Evolutionary conservation across 2,797 vertebrate species (phyloP).

Genomic region (Mastacembelus armatus): DNA sequence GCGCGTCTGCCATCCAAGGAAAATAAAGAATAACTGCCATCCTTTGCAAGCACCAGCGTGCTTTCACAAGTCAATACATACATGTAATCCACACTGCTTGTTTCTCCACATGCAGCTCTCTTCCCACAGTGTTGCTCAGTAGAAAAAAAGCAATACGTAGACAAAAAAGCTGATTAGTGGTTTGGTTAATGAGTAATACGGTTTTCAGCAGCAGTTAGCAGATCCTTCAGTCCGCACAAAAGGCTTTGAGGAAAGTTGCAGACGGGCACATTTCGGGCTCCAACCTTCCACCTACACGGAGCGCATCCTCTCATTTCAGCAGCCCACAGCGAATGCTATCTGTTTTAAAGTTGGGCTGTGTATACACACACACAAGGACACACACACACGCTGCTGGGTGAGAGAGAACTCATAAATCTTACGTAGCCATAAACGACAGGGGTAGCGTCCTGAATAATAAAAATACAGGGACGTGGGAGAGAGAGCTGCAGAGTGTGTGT

Average conservation of each 20-base stretch:
- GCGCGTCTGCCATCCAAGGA: conserved; percentile 57
- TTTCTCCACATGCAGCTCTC: conserved; percentile 14
- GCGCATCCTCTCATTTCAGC: conserved; percentile 82
- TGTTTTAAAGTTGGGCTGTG: conserved; percentile 85
- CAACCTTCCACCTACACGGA: conserved; percentile 87
- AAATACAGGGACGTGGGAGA: conserved; percentile 66
- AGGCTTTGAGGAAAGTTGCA: conserved; percentile 84
- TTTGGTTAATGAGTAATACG: conserved; percentile 76
- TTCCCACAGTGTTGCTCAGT: conserved; percentile 23
- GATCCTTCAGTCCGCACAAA: conserved; percentile 67
- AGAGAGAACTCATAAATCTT: conserved; percentile 88
- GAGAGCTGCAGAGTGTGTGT: conserved; percentile 14
- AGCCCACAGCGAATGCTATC: conserved; percentile 81
- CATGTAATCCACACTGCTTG: conserved; percentile 45
- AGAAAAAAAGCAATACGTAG: neutral
- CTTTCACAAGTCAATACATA: conserved; percentile 57
- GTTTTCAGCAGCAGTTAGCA: conserved; percentile 38
- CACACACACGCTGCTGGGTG: conserved; percentile 68
- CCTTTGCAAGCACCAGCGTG: conserved; percentile 50
- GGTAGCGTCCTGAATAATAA: conserved; percentile 84
- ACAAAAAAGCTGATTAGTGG: conserved; percentile 50
- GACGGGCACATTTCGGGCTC: conserved; percentile 89
- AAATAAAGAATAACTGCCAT: conserved; percentile 45
- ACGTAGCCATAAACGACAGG: conserved; percentile 85
- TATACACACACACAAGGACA: conserved; percentile 62